These are phyloP conservation scores for Stichopus horrens DNA, from an alignment of 53 echinoderm and acorn worm species.

Conservation along the genomic window DNA sequence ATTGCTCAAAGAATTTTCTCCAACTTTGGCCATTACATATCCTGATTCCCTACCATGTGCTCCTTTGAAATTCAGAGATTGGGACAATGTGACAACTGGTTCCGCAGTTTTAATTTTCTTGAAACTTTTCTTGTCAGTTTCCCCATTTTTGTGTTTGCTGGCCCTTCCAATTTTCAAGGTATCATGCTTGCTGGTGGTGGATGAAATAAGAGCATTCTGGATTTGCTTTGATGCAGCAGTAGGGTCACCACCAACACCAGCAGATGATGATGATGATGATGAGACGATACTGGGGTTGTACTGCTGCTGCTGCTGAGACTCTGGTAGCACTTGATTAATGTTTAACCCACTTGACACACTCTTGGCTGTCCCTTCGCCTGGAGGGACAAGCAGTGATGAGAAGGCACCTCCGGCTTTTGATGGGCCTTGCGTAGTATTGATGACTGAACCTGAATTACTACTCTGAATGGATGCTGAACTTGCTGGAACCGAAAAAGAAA, in stretches of 20 bases:
- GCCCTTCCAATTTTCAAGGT: background rate
- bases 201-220: slow-evolving; percentile 28
- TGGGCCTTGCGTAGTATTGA: background rate
- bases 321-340: background rate
- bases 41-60: background rate
- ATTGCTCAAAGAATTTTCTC: slow-evolving; percentile 15
- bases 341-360: background rate
- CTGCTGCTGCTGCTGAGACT: background rate
- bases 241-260: background rate
- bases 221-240: background rate
- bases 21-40: background rate
- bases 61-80: background rate
- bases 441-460: background rate
- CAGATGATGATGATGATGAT: background rate
- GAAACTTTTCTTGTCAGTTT: background rate
- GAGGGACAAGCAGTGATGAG: background rate
- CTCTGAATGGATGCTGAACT: background rate
- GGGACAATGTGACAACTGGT: background rate
- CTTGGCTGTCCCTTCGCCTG: background rate
- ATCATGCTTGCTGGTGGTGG: slow-evolving; percentile 28
- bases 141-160: background rate
- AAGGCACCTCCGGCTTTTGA: slow-evolving; percentile 25
- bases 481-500: background rate
- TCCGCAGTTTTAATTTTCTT: background rate
- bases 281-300: background rate